Conservation (phyloP, 2,797 vertebrate genomes). For the Micromesistius poutassou region DNA sequence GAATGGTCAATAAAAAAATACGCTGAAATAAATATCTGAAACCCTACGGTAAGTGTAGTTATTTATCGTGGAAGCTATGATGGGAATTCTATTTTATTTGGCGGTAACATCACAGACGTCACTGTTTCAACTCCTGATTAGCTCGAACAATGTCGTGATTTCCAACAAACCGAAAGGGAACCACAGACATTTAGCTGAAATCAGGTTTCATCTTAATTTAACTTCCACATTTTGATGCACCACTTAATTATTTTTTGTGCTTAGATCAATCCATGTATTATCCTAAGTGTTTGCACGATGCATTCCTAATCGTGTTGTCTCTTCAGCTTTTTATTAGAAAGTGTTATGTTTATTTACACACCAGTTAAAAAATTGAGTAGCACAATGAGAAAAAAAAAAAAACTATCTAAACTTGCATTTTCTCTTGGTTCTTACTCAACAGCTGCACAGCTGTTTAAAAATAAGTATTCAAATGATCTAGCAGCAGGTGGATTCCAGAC, state of each 20-base stretch:
- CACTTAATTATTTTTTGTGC: no score
- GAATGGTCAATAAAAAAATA: constrained; percentile 44
- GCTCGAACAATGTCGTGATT: constrained; percentile 25
- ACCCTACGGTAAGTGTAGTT: constrained; percentile 58
- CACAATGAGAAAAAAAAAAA: no score
- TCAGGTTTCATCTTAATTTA: no score
- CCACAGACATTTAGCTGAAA: no score
- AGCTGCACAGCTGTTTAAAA: constrained; percentile 40
- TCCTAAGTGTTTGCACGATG: constrained; percentile 21
- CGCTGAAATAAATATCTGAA: neutral
- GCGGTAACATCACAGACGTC: no score
- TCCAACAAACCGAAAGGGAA: constrained; percentile 18
- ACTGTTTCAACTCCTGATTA: no score
- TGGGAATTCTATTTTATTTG: neutral
- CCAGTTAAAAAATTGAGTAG: no score
- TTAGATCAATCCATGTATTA: no score
- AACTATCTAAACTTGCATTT: neutral
- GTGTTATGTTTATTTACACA: no score
- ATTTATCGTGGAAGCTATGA: constrained; percentile 35
- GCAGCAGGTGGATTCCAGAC: constrained; percentile 14
- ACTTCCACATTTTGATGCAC: no score
- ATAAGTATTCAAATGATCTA: constrained; percentile 43
- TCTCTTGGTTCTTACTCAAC: constrained; percentile 3
- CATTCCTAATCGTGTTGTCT: neutral
- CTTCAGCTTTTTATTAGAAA: neutral